Evolutionary conservation across 2,888 invertebrate species (phyloP).

Genomic region (Caenorhabditis virilis): DNA sequence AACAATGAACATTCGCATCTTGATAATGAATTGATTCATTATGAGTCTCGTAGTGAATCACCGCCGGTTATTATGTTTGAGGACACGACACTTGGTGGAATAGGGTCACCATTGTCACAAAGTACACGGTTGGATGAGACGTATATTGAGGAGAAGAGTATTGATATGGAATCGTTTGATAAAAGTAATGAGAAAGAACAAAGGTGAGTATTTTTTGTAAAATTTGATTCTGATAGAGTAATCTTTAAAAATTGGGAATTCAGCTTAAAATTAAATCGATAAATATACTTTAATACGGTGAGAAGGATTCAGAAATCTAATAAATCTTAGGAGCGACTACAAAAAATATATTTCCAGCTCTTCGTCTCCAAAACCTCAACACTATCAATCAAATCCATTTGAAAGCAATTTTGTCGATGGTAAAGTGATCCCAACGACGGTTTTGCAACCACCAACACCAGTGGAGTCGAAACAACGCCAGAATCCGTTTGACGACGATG

Average conservation of each 20-base stretch:
- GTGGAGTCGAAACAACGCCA: slow-evolving; percentile 4
- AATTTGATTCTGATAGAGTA: too few relatives aligned
- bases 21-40: background rate
- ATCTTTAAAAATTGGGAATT: too few relatives aligned
- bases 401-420: slow-evolving; percentile 30
- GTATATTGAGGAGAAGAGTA: slow-evolving; percentile 40
- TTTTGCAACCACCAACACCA: slow-evolving; percentile 4
- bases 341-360: too few relatives aligned
- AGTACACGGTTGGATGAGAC: slow-evolving; percentile 43
- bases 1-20: background rate
- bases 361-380: too few relatives aligned
- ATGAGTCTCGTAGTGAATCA: slow-evolving; percentile 1
- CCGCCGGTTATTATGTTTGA: slow-evolving; percentile 23
- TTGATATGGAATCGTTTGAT: slow-evolving; percentile 19
- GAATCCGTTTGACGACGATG: slow-evolving; percentile 48
- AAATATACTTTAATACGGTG: too few relatives aligned
- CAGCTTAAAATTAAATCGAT: too few relatives aligned
- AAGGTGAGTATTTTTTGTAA: too few relatives aligned
- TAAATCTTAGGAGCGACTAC: too few relatives aligned
- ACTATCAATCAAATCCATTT: too few relatives aligned
- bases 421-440: background rate
- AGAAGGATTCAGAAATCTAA: too few relatives aligned
- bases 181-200: slow-evolving; percentile 3
- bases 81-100: slow-evolving; percentile 26
- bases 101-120: slow-evolving; percentile 46